Percentiles rank a stretch among this genome's conserved stretches.
Conservation (phyloP, 2,888 invertebrate genomes). For the Agrotis segetum region DNA sequence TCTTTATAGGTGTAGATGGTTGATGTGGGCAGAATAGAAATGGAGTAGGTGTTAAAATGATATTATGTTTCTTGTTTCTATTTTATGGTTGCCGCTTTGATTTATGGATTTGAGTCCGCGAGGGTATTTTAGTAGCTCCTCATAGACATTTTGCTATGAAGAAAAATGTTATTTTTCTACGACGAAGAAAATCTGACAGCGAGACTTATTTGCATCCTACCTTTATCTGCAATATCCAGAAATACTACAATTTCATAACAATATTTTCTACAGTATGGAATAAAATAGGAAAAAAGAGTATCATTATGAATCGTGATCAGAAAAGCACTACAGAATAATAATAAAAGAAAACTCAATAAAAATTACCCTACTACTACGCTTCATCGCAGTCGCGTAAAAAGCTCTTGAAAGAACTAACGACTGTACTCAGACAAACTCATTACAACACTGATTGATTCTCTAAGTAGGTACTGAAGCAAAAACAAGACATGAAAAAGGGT, state of each 20-base stretch:
- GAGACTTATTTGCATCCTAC: constrained; percentile 36
- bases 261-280: background rate
- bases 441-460: constrained; percentile 48
- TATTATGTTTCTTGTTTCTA: constrained; percentile 51
- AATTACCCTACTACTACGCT: background rate
- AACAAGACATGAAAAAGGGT: constrained; percentile 73
- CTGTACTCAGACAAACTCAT: constrained; percentile 10
- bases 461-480: constrained; percentile 51
- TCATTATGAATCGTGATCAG: background rate
- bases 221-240: constrained; percentile 13
- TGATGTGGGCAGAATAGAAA: constrained; percentile 48
- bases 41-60: constrained; percentile 48
- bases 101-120: constrained; percentile 42
- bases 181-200: constrained; percentile 12
- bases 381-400: background rate
- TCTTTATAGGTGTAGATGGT: constrained; percentile 49
- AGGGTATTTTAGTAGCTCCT: constrained; percentile 14
- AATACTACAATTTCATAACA: background rate
- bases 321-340: background rate
- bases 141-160: constrained; percentile 35
- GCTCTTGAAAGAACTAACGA: background rate
- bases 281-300: background rate
- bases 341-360: background rate
- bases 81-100: constrained; percentile 47
- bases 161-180: constrained; percentile 31